Base-by-base conservation (phyloP, 1,140 invertebrate genomes). In the Scaptomyza pallida region DNA sequence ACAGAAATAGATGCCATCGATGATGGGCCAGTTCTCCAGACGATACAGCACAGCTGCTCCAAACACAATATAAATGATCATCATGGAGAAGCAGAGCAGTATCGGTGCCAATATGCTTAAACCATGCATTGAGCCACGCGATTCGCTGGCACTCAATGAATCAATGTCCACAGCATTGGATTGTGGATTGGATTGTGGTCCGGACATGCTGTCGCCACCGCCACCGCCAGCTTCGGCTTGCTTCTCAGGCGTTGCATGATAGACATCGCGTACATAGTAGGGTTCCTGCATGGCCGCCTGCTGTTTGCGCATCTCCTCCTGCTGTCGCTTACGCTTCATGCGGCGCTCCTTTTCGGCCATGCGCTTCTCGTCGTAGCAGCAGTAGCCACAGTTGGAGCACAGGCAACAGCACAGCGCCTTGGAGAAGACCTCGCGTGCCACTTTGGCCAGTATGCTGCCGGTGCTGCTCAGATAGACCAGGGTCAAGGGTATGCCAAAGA, bases 1-100 rank as follows among this genome's bases (percentile, higher is more conserved):
- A 92, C 97, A 98, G 90, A 98, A 98, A 90, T 98, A 98, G 75
- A 97, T 95, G n/a, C 96, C 97, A 90, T 98, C 97, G 41, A 98
- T 93, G 44, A 97, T 94, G 60, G 94, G 94, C 97, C 96, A 97
- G 63, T 95, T 95, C 91, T 98, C 97, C 72, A 97, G 92, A 76
- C 96, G 95, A 80, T 96, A 95, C 26, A 99, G 94, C 8, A 98
- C 94, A 35, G 98, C 94, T 1, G 98, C 97, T 0, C 98, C 98
- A 15, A 96, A 94, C 56, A 96, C 93, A 41, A 98, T 96, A 81
- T 98, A 98, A 68, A 94, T 94, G 54, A 96, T 93, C 93, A 98
- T 96, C 71, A 95, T 95, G 5, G 93, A 93, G 4, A 97, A 92
- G 86, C 96, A 97, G 19, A 96, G 93, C 41, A 94, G 92, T 26